phyloP scores from a whole-genome alignment of 2,888 invertebrate genomes.

The Xylocampa areola region DNA sequence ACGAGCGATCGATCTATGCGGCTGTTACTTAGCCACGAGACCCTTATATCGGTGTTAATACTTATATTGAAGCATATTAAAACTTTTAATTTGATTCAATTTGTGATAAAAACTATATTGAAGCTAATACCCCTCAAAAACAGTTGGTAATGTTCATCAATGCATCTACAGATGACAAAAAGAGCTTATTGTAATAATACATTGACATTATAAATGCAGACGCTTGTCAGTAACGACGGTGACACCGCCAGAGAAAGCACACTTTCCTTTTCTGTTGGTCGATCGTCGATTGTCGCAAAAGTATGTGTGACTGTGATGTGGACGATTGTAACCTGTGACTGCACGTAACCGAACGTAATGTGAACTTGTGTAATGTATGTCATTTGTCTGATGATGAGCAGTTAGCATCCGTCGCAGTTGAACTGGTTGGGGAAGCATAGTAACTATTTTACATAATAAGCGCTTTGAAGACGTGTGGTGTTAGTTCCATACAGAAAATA shows the following conservation, averaged over 20 bases:
- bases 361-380: conserved; percentile 36
- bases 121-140: too few species aligned
- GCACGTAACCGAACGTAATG: conserved; percentile 35
- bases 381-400: conserved; percentile 19
- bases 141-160: not conserved
- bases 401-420: not conserved
- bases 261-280: conserved; percentile 57
- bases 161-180: not conserved
- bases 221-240: conserved; percentile 11
- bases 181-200: conserved; percentile 35
- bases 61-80: too few species aligned
- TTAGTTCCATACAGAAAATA: too few species aligned
- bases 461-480: too few species aligned
- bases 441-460: too few species aligned
- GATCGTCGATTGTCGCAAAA: conserved; percentile 32
- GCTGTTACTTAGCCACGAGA: too few species aligned
- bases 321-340: conserved; percentile 40
- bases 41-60: too few species aligned
- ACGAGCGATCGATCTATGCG: too few species aligned
- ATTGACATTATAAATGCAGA: conserved; percentile 30
- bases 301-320: conserved; percentile 24
- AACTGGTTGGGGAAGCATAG: too few species aligned
- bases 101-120: too few species aligned
- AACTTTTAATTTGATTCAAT: too few species aligned
- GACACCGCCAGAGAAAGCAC: conserved; percentile 52